Evolutionary conservation across 2,113 vertebrate genomes (phyloP), one percentile per base, ranked within the genome.

Genomic region (Dendropsophus ebraccatus): DNA sequence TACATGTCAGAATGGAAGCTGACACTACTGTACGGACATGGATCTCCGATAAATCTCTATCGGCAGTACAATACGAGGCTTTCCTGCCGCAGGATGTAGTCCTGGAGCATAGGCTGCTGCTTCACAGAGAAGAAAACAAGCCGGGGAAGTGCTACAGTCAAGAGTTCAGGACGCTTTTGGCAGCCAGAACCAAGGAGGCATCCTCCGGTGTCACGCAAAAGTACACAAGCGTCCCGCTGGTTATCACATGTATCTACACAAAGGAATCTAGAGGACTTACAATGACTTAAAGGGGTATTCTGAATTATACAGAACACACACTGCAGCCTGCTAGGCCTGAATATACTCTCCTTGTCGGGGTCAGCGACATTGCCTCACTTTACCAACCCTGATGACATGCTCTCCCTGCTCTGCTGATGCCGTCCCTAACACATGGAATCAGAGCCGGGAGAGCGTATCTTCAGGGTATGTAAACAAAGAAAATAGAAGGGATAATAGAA

Each of bases 61-160:
- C 84, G 72, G 9, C 60, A 80, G 50, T 58, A 86, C 84, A 81
- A 80, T 86, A 30, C 65, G 49, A 75, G 35, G 62, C 62, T 76
- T 80, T 86, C 84, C 84, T 86, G 84, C 75, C 6, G 67, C 84
- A 86, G 84, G 76, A 73, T 86, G 62, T 58, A 41, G 75, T 21
- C 41, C 65, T n/a, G 16, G 30, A 79, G 21, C 78, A 54, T 25
- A 50, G 8, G 54, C 28, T 45, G 25, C 62, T 49, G 72, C 12
- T 62, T 49, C 21, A 67, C 11, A 50, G 72, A 67, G 83, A 10
- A 14, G 35, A 67, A 74, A 83, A 83, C 74, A 85, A 77, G 45
- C 23, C 32, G 17, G 84, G 84, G 84, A 80, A 86, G 73, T 30
- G 32, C 32, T 54, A 69, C 60, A 54, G 83, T 70, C 76, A 86